Conservation (phyloP, 2,797 vertebrate genomes). For the Peromyscus nudipes region DNA sequence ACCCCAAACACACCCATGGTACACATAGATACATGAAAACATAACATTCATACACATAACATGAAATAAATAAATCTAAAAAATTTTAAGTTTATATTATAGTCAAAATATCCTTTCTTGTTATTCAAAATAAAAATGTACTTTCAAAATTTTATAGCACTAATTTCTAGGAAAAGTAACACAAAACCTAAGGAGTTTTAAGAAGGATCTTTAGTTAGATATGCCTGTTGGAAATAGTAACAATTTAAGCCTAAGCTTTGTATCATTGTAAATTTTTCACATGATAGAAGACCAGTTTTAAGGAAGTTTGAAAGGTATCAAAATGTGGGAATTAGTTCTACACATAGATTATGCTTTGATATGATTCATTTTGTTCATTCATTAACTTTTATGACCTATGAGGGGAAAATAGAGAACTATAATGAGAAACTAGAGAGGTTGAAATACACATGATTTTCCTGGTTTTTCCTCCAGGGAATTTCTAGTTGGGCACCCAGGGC, state of each 20-base stretch:
- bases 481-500: constrained; percentile 70
- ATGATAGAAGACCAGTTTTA: background rate
- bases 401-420: constrained; percentile 52
- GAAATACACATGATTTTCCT: constrained; percentile 75
- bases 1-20: too few species aligned
- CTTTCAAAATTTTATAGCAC: background rate
- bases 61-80: background rate
- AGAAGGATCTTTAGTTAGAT: constrained; percentile 20
- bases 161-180: constrained; percentile 48
- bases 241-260: constrained; percentile 22
- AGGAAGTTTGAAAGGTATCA: constrained; percentile 18
- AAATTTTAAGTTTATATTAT: background rate
- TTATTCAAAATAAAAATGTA: constrained; percentile 66
- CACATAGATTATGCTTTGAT: constrained; percentile 31
- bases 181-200: background rate
- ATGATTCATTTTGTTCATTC: constrained; percentile 67
- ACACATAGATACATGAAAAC: background rate
- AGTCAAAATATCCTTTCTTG: constrained; percentile 34
- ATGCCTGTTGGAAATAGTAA: constrained; percentile 9
- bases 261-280: constrained; percentile 40
- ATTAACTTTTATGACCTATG: constrained; percentile 65
- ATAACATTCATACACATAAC: background rate
- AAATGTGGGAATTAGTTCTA: background rate
- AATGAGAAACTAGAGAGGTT: constrained; percentile 78
- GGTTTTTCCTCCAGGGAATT: constrained; percentile 70